Evolutionary conservation across 2,888 invertebrate genomes (phyloP).

Genomic region (Tenthredo amoena): DNA sequence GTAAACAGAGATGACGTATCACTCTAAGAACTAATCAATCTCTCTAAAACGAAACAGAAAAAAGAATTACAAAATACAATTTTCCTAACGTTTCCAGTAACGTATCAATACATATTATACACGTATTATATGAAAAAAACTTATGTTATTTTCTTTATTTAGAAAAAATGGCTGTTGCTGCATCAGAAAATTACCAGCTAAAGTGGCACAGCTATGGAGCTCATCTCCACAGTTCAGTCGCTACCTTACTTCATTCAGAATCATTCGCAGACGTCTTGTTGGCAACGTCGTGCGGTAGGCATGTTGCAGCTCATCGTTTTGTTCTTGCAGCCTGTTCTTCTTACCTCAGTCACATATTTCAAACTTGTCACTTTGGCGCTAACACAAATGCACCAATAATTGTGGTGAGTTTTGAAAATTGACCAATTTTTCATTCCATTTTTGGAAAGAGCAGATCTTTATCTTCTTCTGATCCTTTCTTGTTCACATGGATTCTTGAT

Average conservation of each 20-base stretch:
- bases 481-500: neutral
- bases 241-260: constrained; percentile 88
- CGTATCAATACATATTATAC: neutral
- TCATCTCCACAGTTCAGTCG: constrained; percentile 90
- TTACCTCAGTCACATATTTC: constrained; percentile 81
- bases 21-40: neutral
- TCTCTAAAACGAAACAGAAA: neutral
- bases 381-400: constrained; percentile 77
- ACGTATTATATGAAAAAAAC: neutral
- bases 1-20: neutral
- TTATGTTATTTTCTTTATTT: constrained; percentile 51
- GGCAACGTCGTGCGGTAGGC: constrained; percentile 88
- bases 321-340: constrained; percentile 91
- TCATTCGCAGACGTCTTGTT: constrained; percentile 91
- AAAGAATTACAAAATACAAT: neutral
- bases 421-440: neutral
- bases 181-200: constrained; percentile 89
- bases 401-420: constrained; percentile 68
- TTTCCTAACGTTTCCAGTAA: neutral
- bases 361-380: constrained; percentile 76
- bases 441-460: no score
- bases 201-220: constrained; percentile 94
- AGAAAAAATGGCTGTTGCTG: constrained; percentile 79
- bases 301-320: constrained; percentile 92
- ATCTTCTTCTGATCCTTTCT: no score